phyloP scores from a whole-genome alignment of 1,140 invertebrate species.

The Formica selysi region DNA sequence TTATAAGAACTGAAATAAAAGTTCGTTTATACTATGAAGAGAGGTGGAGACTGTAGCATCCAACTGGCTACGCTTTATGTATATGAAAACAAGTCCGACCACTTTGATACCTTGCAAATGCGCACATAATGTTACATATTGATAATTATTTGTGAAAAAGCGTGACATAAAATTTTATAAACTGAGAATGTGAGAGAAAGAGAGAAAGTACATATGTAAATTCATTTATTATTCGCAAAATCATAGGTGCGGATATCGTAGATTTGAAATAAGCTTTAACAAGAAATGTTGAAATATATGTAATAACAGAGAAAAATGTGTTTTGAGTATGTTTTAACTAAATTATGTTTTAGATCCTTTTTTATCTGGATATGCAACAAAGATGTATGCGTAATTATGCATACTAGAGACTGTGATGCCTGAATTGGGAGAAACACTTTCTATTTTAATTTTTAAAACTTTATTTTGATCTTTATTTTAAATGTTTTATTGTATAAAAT shows the following conservation, averaged over 20 bases:
- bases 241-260: not conserved
- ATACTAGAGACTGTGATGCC: too few relatives aligned
- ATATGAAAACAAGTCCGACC: constrained; percentile 42
- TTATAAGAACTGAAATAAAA: constrained; percentile 36
- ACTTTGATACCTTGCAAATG: constrained; percentile 52
- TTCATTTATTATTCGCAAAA: not conserved
- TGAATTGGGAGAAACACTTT: too few relatives aligned
- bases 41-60: not conserved
- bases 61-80: constrained; percentile 1
- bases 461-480: too few relatives aligned
- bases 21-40: constrained; percentile 32
- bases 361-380: not conserved
- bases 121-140: constrained; percentile 52
- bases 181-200: not conserved
- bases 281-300: constrained; percentile 19
- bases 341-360: not conserved
- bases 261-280: constrained; percentile 22
- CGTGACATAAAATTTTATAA: constrained; percentile 43
- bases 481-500: too few relatives aligned
- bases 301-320: not conserved
- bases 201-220: constrained; percentile 10
- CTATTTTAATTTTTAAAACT: too few relatives aligned
- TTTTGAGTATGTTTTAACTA: not conserved
- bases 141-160: constrained; percentile 27
- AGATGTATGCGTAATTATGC: too few relatives aligned